phyloP scores from a whole-genome alignment of 2,797 vertebrate species.

The Vultur gryphus region DNA sequence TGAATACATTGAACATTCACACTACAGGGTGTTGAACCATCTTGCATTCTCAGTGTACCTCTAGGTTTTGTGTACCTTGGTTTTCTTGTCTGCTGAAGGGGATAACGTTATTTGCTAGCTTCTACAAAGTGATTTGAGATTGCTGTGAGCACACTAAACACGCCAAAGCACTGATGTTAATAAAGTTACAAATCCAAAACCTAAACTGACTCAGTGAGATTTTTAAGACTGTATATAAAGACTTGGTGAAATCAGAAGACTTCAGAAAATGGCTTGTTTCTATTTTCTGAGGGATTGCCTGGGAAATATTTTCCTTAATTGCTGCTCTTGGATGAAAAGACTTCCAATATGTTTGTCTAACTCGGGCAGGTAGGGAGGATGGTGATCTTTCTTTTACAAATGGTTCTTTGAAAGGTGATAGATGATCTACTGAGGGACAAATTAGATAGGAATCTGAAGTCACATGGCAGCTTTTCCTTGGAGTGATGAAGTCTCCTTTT shows the following conservation, averaged over 20 bases:
- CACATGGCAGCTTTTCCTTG: background rate
- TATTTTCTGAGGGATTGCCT: background rate
- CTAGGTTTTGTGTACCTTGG: background rate
- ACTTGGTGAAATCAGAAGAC: background rate
- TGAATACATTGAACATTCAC: background rate
- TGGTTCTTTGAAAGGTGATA: constrained; percentile 23
- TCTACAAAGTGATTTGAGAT: background rate
- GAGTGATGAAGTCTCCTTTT: constrained; percentile 17
- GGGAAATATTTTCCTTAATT: background rate
- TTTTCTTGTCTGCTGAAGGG: background rate
- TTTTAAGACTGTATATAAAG: background rate
- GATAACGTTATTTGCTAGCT: background rate
- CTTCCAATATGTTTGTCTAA: background rate
- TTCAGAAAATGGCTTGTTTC: background rate
- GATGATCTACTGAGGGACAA: background rate
- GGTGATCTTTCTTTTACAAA: background rate
- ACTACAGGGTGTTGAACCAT: background rate
- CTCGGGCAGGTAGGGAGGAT: background rate
- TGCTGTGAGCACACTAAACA: background rate
- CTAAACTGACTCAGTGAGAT: background rate
- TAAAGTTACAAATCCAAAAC: background rate
- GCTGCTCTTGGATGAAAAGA: background rate
- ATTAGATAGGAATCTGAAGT: constrained; percentile 47
- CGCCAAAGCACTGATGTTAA: background rate
- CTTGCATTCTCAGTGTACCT: background rate